A percentile compares a stretch with the other conserved stretches of the same genome.
These are phyloP conservation scores for Cantharis rustica DNA, from an alignment of 2,888 invertebrate species.

Conservation along the genomic window DNA sequence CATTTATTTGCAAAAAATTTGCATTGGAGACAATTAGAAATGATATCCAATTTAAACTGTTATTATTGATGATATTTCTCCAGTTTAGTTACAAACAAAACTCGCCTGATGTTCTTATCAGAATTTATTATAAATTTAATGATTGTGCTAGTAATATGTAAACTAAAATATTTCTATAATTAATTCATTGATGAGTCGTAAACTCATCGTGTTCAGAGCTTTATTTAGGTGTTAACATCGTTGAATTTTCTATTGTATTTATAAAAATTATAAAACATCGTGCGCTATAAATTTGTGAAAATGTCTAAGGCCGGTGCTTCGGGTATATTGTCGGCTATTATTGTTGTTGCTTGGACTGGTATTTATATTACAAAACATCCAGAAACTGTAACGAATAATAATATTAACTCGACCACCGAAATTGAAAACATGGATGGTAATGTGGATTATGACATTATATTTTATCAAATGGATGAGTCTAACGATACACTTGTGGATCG, in stretches of 20 bases:
- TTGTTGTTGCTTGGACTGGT: slow-evolving; percentile 61
- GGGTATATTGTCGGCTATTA: slow-evolving; percentile 56
- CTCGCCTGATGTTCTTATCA: slow-evolving; percentile 27
- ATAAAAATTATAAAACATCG: neutral
- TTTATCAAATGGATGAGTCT: slow-evolving; percentile 16
- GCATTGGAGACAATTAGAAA: neutral
- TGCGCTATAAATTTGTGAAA: neutral
- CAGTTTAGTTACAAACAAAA: slow-evolving; percentile 12
- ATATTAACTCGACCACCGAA: neutral
- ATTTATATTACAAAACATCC: slow-evolving; percentile 56
- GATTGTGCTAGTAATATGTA: neutral
- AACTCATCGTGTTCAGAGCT: neutral
- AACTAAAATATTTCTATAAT: slow-evolving; percentile 2
- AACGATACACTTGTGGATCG: slow-evolving; percentile 9
- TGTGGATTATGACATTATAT: slow-evolving; percentile 17
- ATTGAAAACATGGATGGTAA: neutral
- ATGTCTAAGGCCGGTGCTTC: slow-evolving; percentile 47
- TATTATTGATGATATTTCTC: neutral
- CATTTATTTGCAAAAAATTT: neutral
- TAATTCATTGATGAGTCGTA: neutral
- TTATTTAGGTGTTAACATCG: neutral
- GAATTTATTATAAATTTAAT: slow-evolving; percentile 5
- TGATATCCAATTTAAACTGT: neutral
- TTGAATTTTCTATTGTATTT: neutral
- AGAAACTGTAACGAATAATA: neutral